A percentile compares a stretch with the other conserved stretches of the same genome.
phyloP scores from a whole-genome alignment of 1,140 invertebrate genomes.

The Orchesella cincta region DNA sequence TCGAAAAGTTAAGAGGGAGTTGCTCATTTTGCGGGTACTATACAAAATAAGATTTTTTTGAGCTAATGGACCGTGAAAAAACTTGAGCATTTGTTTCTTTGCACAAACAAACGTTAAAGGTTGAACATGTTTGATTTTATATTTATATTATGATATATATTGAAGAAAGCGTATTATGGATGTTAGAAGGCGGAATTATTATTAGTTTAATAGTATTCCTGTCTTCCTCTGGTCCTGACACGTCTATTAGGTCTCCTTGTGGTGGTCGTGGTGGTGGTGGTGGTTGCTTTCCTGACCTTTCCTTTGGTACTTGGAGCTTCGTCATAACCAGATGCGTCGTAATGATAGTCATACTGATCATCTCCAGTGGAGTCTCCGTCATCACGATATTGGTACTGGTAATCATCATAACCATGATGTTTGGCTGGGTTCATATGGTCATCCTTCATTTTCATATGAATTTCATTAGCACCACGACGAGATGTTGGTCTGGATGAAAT shows the following conservation, averaged over 20 bases:
- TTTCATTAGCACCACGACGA: too few relatives aligned
- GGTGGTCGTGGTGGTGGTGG: conserved; percentile 5
- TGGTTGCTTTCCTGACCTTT: neutral
- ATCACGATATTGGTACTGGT: conserved; percentile 19
- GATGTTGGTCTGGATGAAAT: too few relatives aligned
- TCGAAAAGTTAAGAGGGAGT: too few relatives aligned
- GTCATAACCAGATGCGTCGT: neutral
- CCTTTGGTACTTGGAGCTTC: neutral
- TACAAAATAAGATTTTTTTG: neutral
- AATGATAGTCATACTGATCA: conserved; percentile 14
- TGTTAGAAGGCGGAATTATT: neutral
- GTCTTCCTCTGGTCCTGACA: neutral
- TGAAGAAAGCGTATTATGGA: neutral
- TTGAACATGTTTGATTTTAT: neutral
- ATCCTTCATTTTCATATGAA: neutral
- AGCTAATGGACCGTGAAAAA: neutral
- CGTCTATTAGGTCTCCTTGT: neutral
- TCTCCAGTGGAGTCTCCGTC: neutral
- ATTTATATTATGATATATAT: neutral
- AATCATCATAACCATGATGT: conserved; percentile 5
- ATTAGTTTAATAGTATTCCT: neutral
- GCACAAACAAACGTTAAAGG: neutral
- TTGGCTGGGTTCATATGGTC: neutral
- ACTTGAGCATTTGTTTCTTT: neutral
- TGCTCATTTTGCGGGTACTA: neutral